Conservation (phyloP, 2,113 vertebrate genomes). For the Gracilinanus agilis region DNA sequence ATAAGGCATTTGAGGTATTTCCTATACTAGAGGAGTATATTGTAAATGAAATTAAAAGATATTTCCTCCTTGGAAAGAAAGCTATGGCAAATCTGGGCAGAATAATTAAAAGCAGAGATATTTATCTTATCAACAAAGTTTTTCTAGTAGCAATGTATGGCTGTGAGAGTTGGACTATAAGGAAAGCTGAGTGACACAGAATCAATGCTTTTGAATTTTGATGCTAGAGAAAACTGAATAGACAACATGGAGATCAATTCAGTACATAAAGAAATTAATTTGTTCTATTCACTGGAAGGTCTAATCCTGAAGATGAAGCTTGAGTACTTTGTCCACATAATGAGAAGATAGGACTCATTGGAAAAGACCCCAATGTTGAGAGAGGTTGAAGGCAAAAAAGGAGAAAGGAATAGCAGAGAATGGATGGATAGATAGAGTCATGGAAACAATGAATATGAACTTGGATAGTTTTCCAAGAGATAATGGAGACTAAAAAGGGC, state of each 20-base stretch:
- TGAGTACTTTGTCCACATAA: background rate
- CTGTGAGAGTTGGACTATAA: background rate
- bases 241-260: background rate
- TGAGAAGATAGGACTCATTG: background rate
- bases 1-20: background rate
- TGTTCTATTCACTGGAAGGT: background rate
- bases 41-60: background rate
- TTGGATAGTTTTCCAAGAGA: background rate
- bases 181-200: background rate
- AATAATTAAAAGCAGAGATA: background rate
- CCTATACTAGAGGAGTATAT: background rate
- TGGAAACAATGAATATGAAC: background rate
- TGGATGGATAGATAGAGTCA: background rate
- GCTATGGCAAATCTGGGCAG: background rate
- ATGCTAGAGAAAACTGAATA: background rate
- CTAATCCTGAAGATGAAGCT: background rate
- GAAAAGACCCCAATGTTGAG: too few relatives aligned
- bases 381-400: background rate
- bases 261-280: background rate
- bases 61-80: background rate
- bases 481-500: background rate
- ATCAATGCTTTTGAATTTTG: background rate
- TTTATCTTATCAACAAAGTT: background rate
- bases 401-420: background rate
- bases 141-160: background rate